These are phyloP conservation scores for Amiota communis DNA, from an alignment of 2,888 invertebrate genomes.

Conservation along the genomic window DNA sequence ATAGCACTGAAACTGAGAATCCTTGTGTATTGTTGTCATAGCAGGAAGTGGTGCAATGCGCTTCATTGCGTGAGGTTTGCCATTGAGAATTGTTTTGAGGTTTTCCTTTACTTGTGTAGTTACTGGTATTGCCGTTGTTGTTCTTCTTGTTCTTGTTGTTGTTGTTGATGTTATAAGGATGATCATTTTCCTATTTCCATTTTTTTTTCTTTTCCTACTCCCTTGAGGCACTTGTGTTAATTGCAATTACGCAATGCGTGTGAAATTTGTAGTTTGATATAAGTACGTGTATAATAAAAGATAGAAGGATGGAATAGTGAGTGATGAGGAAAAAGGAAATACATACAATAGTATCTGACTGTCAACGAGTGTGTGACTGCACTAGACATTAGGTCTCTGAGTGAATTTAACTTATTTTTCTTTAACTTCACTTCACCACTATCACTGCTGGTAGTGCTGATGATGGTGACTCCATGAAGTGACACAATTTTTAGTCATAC, in stretches of 20 bases:
- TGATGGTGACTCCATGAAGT: slow-evolving; percentile 52
- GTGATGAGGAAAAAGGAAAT: no score
- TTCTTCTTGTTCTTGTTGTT: neutral
- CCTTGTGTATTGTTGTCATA: no score
- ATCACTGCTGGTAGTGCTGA: neutral
- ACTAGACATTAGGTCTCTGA: no score
- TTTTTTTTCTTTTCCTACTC: slow-evolving; percentile 22
- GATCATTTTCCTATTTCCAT: neutral
- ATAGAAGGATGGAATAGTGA: no score
- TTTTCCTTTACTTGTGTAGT: no score
- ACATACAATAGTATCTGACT: no score
- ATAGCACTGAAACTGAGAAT: no score
- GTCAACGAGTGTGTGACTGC: no score
- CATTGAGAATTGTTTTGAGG: slow-evolving; percentile 38
- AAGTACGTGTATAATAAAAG: neutral
- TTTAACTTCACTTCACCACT: neutral
- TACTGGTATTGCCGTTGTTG: no score
- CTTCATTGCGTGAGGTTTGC: slow-evolving; percentile 28
- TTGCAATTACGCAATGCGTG: slow-evolving; percentile 62
- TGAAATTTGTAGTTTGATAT: neutral
- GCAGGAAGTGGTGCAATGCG: slow-evolving; percentile 27
- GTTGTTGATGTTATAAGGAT: neutral
- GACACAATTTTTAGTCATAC: slow-evolving; percentile 62
- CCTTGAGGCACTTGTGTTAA: slow-evolving; percentile 51
- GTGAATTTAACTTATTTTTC: no score